phyloP scores from a whole-genome alignment of 1,140 invertebrate genomes.

The Tribolium madens region DNA sequence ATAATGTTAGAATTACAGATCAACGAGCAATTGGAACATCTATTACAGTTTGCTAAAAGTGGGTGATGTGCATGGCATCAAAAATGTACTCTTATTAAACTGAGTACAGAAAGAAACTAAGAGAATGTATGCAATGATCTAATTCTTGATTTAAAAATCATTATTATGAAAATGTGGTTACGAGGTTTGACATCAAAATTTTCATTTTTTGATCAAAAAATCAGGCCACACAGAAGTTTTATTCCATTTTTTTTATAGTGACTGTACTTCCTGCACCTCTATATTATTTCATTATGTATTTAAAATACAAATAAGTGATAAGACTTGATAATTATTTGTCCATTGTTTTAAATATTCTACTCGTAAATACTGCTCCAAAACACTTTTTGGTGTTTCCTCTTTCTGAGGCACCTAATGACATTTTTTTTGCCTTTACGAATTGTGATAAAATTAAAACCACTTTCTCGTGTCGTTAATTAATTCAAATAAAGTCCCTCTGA shows the following conservation, averaged over 20 bases:
- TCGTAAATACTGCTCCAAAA: too few species aligned
- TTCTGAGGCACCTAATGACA: background rate
- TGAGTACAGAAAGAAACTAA: background rate
- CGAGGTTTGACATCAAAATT: too few species aligned
- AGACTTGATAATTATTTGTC: too few species aligned
- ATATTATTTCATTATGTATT: too few species aligned
- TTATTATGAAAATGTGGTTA: background rate
- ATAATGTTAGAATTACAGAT: background rate
- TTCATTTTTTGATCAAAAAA: too few species aligned
- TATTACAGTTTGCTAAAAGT: background rate
- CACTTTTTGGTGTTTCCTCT: too few species aligned
- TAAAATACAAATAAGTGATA: too few species aligned
- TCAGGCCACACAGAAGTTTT: too few species aligned
- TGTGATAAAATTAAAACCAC: conserved; percentile 14
- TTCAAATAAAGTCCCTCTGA: background rate
- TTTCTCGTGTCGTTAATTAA: background rate
- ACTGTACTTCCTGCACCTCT: too few species aligned
- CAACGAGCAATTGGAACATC: background rate
- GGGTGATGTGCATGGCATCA: background rate
- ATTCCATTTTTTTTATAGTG: too few species aligned
- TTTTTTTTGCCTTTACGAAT: background rate
- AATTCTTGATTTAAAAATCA: background rate
- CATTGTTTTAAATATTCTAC: too few species aligned
- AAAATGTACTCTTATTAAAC: background rate
- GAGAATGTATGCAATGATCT: background rate